phyloP scores from a whole-genome alignment of 2,888 invertebrate genomes.

The Ernsta delagoae region DNA sequence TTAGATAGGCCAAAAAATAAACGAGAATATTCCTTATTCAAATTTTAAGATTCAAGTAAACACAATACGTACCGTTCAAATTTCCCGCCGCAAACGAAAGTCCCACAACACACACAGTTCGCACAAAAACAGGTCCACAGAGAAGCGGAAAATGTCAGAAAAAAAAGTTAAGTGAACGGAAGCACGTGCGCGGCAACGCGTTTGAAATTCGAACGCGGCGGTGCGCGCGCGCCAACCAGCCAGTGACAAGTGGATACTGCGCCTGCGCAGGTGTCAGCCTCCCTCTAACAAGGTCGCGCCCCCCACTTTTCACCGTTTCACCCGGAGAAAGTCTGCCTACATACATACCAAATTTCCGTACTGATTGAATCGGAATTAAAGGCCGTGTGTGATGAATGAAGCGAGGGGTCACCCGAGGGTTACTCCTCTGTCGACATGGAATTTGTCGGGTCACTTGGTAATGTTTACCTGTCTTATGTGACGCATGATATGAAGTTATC shows the following conservation, averaged over 20 bases:
- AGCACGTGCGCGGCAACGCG: conserved; percentile 67
- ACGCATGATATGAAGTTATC: conserved; percentile 7
- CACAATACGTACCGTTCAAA: conserved; percentile 55
- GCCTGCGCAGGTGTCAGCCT: conserved; percentile 79
- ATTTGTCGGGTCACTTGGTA: conserved; percentile 26
- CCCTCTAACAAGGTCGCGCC: conserved; percentile 83
- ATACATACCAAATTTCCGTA: conserved; percentile 84
- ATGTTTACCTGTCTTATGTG: conserved; percentile 16
- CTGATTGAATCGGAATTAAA: conserved; percentile 71
- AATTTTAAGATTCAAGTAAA: not conserved
- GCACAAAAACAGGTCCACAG: conserved; percentile 64
- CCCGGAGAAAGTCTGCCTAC: conserved; percentile 84
- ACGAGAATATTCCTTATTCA: too few relatives aligned
- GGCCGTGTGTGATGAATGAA: conserved; percentile 52
- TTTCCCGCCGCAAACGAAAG: conserved; percentile 54
- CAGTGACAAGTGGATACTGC: conserved; percentile 77
- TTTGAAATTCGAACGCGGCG: conserved; percentile 63
- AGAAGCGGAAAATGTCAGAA: conserved; percentile 8
- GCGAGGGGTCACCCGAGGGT: conserved; percentile 50
- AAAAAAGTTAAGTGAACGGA: conserved; percentile 44
- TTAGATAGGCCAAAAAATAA: too few relatives aligned
- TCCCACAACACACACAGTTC: conserved; percentile 69
- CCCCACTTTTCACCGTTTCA: conserved; percentile 70
- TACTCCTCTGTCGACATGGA: conserved; percentile 42
- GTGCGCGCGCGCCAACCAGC: conserved; percentile 73